phyloP scores from a whole-genome alignment of 92 coral and sea anemone genomes.

The Porites rus region DNA sequence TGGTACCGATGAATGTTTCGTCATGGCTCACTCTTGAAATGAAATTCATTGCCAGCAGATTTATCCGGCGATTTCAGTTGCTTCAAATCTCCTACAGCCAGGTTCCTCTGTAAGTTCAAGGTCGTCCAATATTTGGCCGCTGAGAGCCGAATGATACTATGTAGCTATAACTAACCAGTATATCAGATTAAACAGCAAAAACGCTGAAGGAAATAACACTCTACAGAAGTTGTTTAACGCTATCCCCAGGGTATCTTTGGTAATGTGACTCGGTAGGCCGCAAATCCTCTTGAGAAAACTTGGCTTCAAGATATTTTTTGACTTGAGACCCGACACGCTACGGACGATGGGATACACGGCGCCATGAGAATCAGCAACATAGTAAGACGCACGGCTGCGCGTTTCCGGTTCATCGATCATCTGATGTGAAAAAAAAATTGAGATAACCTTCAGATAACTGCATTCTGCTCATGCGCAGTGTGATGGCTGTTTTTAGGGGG shows the following conservation, averaged over 20 bases:
- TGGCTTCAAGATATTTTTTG: conserved; percentile 46
- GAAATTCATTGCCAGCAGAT: too few species aligned
- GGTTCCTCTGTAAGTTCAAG: too few species aligned
- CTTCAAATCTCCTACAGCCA: too few species aligned
- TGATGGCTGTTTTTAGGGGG: too few species aligned
- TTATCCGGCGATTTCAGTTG: too few species aligned
- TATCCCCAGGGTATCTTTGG: conserved; percentile 56
- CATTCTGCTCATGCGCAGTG: too few species aligned
- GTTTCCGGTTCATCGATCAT: conserved; percentile 67
- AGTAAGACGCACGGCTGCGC: conserved; percentile 80
- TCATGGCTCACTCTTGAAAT: too few species aligned
- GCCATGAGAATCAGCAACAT: conserved; percentile 87
- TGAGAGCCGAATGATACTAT: background rate
- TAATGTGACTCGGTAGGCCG: conserved; percentile 49
- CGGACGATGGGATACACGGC: conserved; percentile 94
- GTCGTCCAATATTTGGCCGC: too few species aligned
- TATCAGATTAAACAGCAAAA: conserved; percentile 64
- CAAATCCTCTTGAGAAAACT: conserved; percentile 70
- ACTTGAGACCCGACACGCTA: conserved; percentile 60
- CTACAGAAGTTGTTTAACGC: conserved; percentile 73
- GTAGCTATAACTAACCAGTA: conserved; percentile 62
- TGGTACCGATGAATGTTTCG: too few species aligned
- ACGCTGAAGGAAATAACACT: conserved; percentile 67
- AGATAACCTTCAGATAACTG: background rate
- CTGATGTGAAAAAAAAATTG: conserved; percentile 2